Evolutionary conservation across 1,140 invertebrate species (phyloP), one percentile per base, ranked within the genome.

Genomic region (Drosophila kurseongensis): DNA sequence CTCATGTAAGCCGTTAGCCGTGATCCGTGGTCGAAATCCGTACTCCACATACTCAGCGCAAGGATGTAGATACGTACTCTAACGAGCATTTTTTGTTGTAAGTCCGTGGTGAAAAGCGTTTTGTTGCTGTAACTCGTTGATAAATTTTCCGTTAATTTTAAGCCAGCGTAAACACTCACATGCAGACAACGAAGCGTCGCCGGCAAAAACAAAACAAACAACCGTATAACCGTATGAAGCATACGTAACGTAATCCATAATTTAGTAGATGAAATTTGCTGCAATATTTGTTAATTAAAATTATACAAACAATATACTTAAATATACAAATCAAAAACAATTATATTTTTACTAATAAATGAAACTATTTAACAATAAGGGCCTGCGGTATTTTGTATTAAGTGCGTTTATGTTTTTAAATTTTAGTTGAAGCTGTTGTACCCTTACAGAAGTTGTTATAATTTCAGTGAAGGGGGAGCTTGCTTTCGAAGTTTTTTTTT

Each of bases 251-350:
- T 75, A 84, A 89, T 80, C 60, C 59, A 80, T 89, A 89, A 85
- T 65, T 84, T 89, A 88, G 66, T 88, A 88, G 84, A 80, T 84
- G 77, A 89, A 84, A 89, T 84, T 89, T 89, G 76, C 84, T 89
- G 84, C 84, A 89, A 89, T 89, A 89, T 89, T 86, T 89, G 77
- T 89, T 89, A 89, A 89, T 83, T 83, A 80, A 80, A 89, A 89
- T 78, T 89, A 78, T 89, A 89, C 80, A 89, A 80, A 61, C 82
- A 73, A 74, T 78, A 62, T 78, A 60, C 63, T 82, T 52, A 84
- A 81, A 59, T 89, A 88, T 88, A 65, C 75, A 83, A 89, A 89
- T 78, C 85, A 80, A 86, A 76, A 42, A 48, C 58, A 82, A 71
- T 72, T 81, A 86, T 81, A 86, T 85, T 86, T 88, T 89, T 83